Conservation (phyloP, 2,797 vertebrate species). For the Oreochromis grahami region DNA sequence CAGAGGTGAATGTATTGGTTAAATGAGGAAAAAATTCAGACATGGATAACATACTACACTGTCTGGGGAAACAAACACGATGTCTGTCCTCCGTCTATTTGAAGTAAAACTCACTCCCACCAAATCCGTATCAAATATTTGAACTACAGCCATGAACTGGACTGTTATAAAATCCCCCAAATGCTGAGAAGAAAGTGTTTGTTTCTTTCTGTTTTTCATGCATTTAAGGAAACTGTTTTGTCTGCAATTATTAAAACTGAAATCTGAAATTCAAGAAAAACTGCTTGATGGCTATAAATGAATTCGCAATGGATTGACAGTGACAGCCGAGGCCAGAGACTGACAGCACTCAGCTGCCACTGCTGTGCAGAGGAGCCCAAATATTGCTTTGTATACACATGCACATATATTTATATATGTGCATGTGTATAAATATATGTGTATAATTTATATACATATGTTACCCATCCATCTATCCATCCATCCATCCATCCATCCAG, state of each 20-base stretch:
- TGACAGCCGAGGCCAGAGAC: neutral
- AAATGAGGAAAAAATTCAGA: neutral
- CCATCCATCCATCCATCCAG: too few species aligned
- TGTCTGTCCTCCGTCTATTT: neutral
- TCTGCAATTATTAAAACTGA: constrained; percentile 26
- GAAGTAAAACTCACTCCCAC: neutral
- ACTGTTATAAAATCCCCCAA: neutral
- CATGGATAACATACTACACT: neutral
- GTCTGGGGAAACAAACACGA: neutral
- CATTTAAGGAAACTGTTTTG: neutral
- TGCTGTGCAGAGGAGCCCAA: neutral
- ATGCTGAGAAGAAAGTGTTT: neutral
- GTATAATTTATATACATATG: neutral
- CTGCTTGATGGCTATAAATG: neutral
- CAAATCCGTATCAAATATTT: neutral
- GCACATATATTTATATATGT: neutral
- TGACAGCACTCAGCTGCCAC: neutral
- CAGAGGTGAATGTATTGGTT: neutral
- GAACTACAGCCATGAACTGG: rapidly evolving
- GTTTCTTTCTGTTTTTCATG: neutral
- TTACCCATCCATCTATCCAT: too few species aligned
- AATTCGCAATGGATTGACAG: neutral
- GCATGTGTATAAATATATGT: neutral
- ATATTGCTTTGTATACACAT: neutral
- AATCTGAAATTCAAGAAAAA: neutral